Evolutionary conservation across 37 sponge, comb jelly and placozoan genomes (phyloP), one percentile per base, ranked within the genome.

Genomic region (Tethya wilhelma): DNA sequence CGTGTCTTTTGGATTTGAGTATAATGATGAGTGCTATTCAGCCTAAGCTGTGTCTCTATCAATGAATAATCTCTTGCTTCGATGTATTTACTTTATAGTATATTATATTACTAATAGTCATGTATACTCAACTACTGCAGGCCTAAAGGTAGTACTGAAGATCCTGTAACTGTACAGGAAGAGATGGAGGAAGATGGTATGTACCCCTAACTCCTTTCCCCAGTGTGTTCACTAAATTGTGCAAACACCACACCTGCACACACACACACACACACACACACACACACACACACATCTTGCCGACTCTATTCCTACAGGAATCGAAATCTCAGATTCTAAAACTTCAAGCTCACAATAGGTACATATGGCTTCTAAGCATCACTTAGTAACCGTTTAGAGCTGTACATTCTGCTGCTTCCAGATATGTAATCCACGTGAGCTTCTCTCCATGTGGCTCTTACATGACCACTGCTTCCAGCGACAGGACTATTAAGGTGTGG

Each of bases 391-490:
- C 62, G 14, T n/a, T 20, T n/a, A 90, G n/a, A n/a, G n/a, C n/a
- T n/a, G n/a, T n/a, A n/a, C n/a, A n/a, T n/a, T n/a, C n/a, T n/a
- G n/a, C n/a, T n/a, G n/a, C n/a, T n/a, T n/a, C n/a, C n/a, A n/a
- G 91, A 49, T 91, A 78, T 45, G 87, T 91, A 0, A 91, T 84
- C 2, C 88, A 73, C 68, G 74, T 81, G 29, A 68, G 72, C 23
- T 91, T 91, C 58, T 91, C 92, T 23, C 87, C 87, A 4, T 59
- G 67, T 69, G 81, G 72, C 12, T 11, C 25, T 25, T 38, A 55
- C 39, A 75, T 91, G 9, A 83, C 76, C 30, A 82, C 92, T 11
- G 53, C 79, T n/a, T 91, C 92, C 31, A 91, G 86, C 45, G 92
- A 91, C 63, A 64, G 60, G 45, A 76, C 53, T 4, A 30, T 91